Percentiles rank a stretch among this genome's conserved stretches.
These are phyloP conservation scores for Arctocebus calabarensis DNA, from an alignment of 2,797 vertebrate genomes.

Conservation along the genomic window DNA sequence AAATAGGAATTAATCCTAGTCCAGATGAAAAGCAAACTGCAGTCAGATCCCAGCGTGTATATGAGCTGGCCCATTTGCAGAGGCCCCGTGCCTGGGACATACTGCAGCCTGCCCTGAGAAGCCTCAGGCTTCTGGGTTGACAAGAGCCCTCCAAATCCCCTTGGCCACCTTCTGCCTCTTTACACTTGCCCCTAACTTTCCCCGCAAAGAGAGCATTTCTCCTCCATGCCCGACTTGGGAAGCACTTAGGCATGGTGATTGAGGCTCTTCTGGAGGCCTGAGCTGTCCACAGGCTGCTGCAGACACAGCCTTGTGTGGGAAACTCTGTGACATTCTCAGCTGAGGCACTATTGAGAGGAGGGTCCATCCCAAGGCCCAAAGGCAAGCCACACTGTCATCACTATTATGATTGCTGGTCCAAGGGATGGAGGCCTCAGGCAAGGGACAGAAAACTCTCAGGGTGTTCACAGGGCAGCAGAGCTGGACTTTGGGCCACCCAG, in stretches of 20 bases:
- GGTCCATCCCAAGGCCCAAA: fast-evolving
- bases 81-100: fast-evolving
- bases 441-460: background rate
- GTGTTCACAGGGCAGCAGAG: background rate
- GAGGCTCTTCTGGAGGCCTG: background rate
- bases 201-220: background rate
- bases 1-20: background rate
- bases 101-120: background rate
- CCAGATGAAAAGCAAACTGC: background rate
- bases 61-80: background rate
- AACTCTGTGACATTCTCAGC: background rate
- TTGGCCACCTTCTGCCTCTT: too few species aligned
- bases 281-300: background rate
- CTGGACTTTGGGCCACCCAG: background rate
- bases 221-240: background rate
- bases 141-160: background rate
- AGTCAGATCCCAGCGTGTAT: fast-evolving
- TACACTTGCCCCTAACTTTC: background rate
- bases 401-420: too few species aligned
- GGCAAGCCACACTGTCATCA: background rate
- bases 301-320: background rate
- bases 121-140: background rate
- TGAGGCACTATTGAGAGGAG: background rate
- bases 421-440: background rate
- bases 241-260: too few species aligned